These are phyloP conservation scores for Tetheella fluctuosa DNA, from an alignment of 2,888 invertebrate species.

Conservation along the genomic window DNA sequence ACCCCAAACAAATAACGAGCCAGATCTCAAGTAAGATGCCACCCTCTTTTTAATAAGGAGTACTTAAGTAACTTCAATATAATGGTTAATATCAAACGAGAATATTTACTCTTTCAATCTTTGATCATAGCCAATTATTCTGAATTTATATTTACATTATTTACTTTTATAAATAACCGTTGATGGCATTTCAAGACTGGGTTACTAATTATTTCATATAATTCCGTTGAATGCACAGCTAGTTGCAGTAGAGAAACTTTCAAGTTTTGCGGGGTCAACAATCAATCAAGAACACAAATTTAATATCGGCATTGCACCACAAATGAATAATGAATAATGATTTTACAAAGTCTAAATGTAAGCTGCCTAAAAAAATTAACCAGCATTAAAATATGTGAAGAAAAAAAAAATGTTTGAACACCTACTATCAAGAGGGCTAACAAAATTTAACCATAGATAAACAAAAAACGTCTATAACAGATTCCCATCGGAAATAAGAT, in stretches of 20 bases:
- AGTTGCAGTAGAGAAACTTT: neutral
- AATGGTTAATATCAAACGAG: neutral
- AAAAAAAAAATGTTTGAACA: slow-evolving; percentile 15
- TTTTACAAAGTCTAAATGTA: too few species aligned
- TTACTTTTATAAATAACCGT: neutral
- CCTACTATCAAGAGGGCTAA: neutral
- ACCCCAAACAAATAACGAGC: slow-evolving; percentile 43
- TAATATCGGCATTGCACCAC: neutral
- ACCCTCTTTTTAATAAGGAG: slow-evolving; percentile 10
- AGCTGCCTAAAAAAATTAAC: too few species aligned
- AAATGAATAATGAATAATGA: neutral
- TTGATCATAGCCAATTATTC: neutral
- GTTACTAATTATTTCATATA: neutral
- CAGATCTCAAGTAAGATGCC: slow-evolving; percentile 22
- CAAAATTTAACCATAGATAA: slow-evolving; percentile 38
- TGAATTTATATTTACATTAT: neutral
- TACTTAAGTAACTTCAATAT: neutral
- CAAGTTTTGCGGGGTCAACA: neutral
- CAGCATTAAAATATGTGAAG: too few species aligned
- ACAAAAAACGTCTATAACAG: slow-evolving; percentile 35
- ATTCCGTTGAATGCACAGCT: neutral
- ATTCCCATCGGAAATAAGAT: slow-evolving; percentile 44
- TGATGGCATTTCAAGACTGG: neutral
- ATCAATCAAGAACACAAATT: neutral
- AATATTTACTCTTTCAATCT: neutral